A percentile compares a stretch with the other conserved stretches of the same genome.
phyloP scores from a whole-genome alignment of 2,113 vertebrate species.

The Panurus biarmicus region DNA sequence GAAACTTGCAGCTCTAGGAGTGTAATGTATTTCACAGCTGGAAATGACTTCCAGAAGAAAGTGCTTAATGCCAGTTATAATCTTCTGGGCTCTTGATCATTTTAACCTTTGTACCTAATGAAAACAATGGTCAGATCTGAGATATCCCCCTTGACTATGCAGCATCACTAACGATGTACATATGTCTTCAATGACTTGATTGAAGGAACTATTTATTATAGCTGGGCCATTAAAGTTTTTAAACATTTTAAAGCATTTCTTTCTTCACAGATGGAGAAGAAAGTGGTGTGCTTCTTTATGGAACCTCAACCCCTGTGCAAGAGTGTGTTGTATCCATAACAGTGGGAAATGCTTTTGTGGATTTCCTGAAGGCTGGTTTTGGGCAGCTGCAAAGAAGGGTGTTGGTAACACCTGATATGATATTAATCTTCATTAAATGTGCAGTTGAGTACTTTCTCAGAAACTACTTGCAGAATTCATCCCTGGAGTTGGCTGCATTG shows the following conservation, averaged over 20 bases:
- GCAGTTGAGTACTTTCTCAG: too few species aligned
- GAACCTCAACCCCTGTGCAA: neutral
- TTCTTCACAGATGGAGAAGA: neutral
- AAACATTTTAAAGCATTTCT: neutral
- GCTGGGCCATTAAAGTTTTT: neutral
- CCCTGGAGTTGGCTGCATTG: neutral
- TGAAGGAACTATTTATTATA: neutral
- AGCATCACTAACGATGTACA: neutral
- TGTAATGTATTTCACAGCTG: neutral
- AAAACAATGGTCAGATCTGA: neutral
- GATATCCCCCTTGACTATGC: neutral
- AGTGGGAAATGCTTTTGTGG: neutral
- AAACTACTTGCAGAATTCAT: neutral
- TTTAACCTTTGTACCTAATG: neutral
- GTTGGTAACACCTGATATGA: neutral
- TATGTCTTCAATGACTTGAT: neutral
- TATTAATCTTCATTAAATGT: neutral
- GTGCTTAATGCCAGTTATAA: neutral
- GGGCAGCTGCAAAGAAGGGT: neutral
- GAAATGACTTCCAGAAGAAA: neutral
- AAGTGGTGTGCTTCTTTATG: neutral
- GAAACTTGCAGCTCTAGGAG: neutral
- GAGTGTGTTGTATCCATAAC: accelerated
- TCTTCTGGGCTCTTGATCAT: neutral
- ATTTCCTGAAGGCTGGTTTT: neutral